Conservation (phyloP, 2,888 invertebrate genomes). For the Tenthredo amoena region DNA sequence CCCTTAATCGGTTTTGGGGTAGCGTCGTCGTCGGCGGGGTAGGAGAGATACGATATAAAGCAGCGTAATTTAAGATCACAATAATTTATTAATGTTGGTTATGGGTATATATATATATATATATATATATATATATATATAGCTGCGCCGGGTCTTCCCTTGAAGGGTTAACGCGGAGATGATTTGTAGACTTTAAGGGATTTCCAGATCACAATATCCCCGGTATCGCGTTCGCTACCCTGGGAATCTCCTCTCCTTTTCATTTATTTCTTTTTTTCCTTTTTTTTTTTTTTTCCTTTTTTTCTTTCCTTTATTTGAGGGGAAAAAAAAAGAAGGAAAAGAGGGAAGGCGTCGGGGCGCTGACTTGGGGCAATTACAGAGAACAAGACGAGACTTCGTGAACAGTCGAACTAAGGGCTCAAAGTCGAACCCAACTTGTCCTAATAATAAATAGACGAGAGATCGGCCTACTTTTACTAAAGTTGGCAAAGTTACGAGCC, state of each 20-base stretch:
- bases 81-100: slow-evolving; percentile 46
- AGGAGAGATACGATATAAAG: neutral
- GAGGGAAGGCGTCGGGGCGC: neutral
- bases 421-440: neutral
- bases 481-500: slow-evolving; percentile 48
- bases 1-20: slow-evolving; percentile 25
- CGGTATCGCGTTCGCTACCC: neutral
- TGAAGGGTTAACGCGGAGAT: slow-evolving; percentile 40
- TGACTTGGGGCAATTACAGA: neutral
- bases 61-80: slow-evolving; percentile 41
- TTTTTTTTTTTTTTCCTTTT: neutral
- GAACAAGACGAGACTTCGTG: slow-evolving; percentile 9
- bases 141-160: neutral
- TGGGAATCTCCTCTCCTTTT: neutral
- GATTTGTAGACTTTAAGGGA: slow-evolving; percentile 47
- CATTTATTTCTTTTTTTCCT: neutral
- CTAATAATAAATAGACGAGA: slow-evolving; percentile 45
- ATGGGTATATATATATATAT: neutral
- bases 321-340: neutral
- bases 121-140: neutral
- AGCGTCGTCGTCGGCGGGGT: neutral
- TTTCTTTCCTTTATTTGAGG: neutral
- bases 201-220: slow-evolving; percentile 39
- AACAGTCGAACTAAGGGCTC: neutral
- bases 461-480: slow-evolving; percentile 39